Evolutionary conservation across 2,888 invertebrate genomes (phyloP).

Genomic region (Subacronicta megacephala): DNA sequence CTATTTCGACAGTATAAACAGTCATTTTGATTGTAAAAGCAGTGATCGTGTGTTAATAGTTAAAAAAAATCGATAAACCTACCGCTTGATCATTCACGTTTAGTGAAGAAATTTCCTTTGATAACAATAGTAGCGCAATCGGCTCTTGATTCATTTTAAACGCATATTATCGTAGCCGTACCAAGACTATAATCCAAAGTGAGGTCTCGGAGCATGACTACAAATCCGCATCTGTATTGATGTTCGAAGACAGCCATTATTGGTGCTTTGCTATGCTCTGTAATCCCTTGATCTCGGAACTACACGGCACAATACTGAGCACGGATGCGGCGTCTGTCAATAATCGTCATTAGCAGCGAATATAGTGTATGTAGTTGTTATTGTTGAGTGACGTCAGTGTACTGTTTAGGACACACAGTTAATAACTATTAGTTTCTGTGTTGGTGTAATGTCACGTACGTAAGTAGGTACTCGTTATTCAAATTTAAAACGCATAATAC

Average conservation of each 20-base stretch:
- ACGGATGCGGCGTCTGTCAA: slow-evolving; percentile 30
- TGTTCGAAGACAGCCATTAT: slow-evolving; percentile 57
- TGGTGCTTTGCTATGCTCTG: slow-evolving; percentile 47
- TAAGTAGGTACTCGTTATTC: no score
- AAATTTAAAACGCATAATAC: no score
- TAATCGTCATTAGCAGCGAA: slow-evolving; percentile 38
- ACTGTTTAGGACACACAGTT: slow-evolving; percentile 10
- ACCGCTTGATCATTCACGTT: no score
- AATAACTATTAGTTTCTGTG: slow-evolving; percentile 7
- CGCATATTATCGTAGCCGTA: slow-evolving; percentile 19
- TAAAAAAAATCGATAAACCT: no score
- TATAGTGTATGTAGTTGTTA: slow-evolving; percentile 43
- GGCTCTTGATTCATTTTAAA: slow-evolving; percentile 18
- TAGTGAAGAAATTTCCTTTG: no score
- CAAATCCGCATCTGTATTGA: slow-evolving; percentile 51
- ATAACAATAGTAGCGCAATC: neutral
- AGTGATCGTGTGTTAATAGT: neutral
- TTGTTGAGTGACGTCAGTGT: slow-evolving; percentile 13
- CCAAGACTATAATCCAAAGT: slow-evolving; percentile 49
- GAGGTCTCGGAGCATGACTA: slow-evolving; percentile 39
- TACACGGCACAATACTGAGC: slow-evolving; percentile 27
- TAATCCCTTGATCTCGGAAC: slow-evolving; percentile 55
- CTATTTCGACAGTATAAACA: neutral
- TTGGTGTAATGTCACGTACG: neutral
- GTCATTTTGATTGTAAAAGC: neutral